Conservation (phyloP, 2,888 invertebrate genomes). For the Phrixothrix hirtus region DNA sequence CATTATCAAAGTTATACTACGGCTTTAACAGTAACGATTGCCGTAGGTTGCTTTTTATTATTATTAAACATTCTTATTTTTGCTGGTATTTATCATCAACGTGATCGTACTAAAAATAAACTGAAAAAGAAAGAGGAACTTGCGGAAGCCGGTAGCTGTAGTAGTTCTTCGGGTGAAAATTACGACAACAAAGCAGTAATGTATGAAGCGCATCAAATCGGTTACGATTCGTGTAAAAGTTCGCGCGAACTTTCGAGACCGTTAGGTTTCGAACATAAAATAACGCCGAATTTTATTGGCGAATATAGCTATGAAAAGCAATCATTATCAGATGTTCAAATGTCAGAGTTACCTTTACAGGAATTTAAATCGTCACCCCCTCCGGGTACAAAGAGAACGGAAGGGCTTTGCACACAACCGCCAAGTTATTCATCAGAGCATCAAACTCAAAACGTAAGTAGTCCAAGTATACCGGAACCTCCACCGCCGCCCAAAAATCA, state of each 20-base stretch:
- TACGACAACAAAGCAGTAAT: slow-evolving; percentile 60
- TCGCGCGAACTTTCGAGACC: slow-evolving; percentile 60
- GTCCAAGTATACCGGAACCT: slow-evolving; percentile 63
- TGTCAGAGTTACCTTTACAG: slow-evolving; percentile 66
- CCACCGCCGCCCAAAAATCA: slow-evolving; percentile 64
- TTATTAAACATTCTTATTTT: slow-evolving; percentile 84
- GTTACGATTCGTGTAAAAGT: slow-evolving; percentile 46
- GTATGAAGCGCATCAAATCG: slow-evolving; percentile 35
- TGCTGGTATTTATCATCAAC: slow-evolving; percentile 85
- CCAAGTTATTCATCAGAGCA: slow-evolving; percentile 47
- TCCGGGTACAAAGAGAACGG: slow-evolving; percentile 59
- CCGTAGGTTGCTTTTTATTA: slow-evolving; percentile 81
- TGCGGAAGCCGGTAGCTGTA: slow-evolving; percentile 71
- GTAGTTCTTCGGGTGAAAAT: slow-evolving; percentile 63
- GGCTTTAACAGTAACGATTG: slow-evolving; percentile 84
- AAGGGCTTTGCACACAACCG: slow-evolving; percentile 46
- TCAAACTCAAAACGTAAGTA: slow-evolving; percentile 40
- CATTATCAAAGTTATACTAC: slow-evolving; percentile 89
- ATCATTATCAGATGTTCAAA: slow-evolving; percentile 62
- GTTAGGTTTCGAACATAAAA: slow-evolving; percentile 63
- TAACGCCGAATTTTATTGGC: slow-evolving; percentile 61
- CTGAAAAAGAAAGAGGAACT: slow-evolving; percentile 75
- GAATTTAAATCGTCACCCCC: slow-evolving; percentile 65
- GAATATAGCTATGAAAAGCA: slow-evolving; percentile 69
- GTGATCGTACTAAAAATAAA: slow-evolving; percentile 64